Evolutionary conservation across 2,113 vertebrate species (phyloP), one percentile per base, ranked within the genome.

Genomic region (Cyprinodon tularosa): DNA sequence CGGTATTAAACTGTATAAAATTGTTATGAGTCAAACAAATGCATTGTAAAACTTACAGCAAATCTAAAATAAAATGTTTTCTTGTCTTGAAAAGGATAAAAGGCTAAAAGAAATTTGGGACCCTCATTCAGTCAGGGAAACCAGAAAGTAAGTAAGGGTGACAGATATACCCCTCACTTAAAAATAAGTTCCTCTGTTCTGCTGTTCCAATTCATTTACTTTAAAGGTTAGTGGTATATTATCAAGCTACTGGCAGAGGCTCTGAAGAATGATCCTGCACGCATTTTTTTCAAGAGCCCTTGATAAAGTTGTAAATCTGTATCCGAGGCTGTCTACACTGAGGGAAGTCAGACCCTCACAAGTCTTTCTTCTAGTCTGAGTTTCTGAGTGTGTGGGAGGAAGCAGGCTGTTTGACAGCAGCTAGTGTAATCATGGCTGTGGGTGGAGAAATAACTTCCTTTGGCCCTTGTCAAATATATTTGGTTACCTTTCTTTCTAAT

Each of bases 381-480:
- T 17, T 29, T 42, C 42, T 61, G 48, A 14, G 45, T 77, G 63
- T 38, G 84, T 67, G 80, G 73, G 82, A 20, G 72, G 65, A 65
- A 40, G 47, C 66, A 4, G 65, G 50, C 48, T 81, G 78, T 80
- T 79, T 78, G 82, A 77, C 72, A 61, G 72, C 59, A 71, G 65
- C 63, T 10, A 47, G 72, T 66, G 59, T 84, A 87, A 88, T 89
- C 84, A 81, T 83, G 82, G 73, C 80, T 83, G 67, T 68, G 80
- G 61, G 77, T 73, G 42, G 76, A 68, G 68, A 57, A 78, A 66
- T 69, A 59, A 71, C 66, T 81, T 84, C 80, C 78, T 85, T 76
- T 40, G 73, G 74, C 62, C 39, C 36, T 4, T 39, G 37, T 68
- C 53, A 67, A 84, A 83, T 48, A n/a, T 85, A 83, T 86, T 71